Base-by-base conservation (phyloP, 2,113 vertebrate genomes). In the Gymnocephalus cernua region DNA sequence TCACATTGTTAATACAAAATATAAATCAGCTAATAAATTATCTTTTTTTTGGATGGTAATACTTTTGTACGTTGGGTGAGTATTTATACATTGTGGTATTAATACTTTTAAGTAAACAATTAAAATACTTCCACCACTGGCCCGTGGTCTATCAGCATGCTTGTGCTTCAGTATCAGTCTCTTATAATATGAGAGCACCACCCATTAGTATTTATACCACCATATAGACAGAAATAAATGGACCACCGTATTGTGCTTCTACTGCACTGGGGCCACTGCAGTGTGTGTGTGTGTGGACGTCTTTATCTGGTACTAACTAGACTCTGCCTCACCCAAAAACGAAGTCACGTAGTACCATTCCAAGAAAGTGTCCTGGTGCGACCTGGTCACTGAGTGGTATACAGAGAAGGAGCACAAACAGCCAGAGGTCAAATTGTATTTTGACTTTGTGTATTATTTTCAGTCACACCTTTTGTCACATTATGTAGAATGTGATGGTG, bases 151-250 rank as follows among this genome's bases (percentile, higher is more conserved):
- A 91, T 93, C 86, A 74, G 69, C 3, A 19, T 16, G 79, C 75
- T 86, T 75, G 80, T 86, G 32, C 32, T 54, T 25, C 58, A 58
- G 65, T 68, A 87, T 90, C 78, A 77, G 68, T 3, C 21, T 29
- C 44, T 76, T 77, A 91, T 77, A 77, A 45, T 27, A 63, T 2
- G n/a, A 76, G 54, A 56, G 56, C 38, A 68, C 74, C 63, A 74
- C 80, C 82, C 81, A 0, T 44, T 67, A 14, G 63, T 86, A 86
- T 88, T 88, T 83, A 88, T 84, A 88, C 70, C 62, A 48, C 7
- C 63, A 58, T 4, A 38, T 4, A 38, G 75, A 88, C 81, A 80
- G 67, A 90, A 86, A 90, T 84, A 90, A 80, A 84, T 66, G 65
- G 32, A 58, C 73, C 66, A 53, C 62, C 16, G 79, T 56, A 32